These are phyloP conservation scores for Eupeodes luniger DNA, from an alignment of 2,888 invertebrate genomes.

Conservation along the genomic window DNA sequence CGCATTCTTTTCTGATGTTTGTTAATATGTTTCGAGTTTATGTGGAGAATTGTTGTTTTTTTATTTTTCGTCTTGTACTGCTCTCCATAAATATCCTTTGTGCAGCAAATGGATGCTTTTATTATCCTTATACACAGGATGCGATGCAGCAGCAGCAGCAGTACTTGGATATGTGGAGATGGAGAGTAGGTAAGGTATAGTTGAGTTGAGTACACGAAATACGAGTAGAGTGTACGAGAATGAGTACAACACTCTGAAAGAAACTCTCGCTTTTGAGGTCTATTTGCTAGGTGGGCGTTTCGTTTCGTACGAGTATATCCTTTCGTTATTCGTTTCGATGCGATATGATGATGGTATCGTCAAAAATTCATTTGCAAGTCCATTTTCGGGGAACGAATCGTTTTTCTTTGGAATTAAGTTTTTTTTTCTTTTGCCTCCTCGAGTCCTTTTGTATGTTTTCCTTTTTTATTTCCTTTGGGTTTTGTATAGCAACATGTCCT, in stretches of 20 bases:
- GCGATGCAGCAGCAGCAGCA: conserved; percentile 34
- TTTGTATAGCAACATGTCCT: conserved; percentile 25
- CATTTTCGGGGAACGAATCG: conserved; percentile 50
- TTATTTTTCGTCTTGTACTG: conserved; percentile 6
- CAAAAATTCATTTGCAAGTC: conserved; percentile 72
- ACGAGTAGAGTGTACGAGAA: conserved; percentile 17
- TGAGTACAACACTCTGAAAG: conserved; percentile 10
- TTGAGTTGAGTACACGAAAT: conserved; percentile 42
- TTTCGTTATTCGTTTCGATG: conserved; percentile 19
- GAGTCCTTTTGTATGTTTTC: conserved; percentile 38
- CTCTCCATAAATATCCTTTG: conserved; percentile 71
- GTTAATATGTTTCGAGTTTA: conserved; percentile 74
- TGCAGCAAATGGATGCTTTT: conserved; percentile 72
- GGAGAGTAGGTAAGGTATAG: conserved; percentile 17
- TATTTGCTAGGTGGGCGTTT: conserved; percentile 68
- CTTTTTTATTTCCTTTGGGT: not conserved
- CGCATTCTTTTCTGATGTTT: conserved; percentile 64
- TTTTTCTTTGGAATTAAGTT: conserved; percentile 35
- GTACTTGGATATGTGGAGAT: conserved; percentile 2
- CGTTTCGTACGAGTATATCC: no score
- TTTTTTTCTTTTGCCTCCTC: conserved; percentile 18
- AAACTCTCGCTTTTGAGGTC: conserved; percentile 54
- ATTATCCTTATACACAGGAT: conserved; percentile 56
- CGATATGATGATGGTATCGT: conserved; percentile 40
- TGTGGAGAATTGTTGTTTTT: conserved; percentile 30